Evolutionary conservation across 2,113 vertebrate species (phyloP).

Genomic region (Heterochromis multidens): DNA sequence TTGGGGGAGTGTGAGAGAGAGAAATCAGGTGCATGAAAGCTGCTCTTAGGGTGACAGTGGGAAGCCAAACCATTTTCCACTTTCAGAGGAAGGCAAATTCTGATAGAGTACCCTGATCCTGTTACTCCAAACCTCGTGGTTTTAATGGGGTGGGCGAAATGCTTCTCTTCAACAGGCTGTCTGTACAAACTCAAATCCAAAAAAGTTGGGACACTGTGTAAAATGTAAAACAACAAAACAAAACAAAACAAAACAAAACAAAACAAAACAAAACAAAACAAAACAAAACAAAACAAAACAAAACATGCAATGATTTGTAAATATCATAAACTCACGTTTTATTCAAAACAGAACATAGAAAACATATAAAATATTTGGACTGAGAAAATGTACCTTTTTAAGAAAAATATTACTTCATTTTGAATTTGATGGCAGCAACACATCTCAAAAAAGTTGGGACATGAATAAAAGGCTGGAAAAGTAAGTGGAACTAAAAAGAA

Average conservation of each 20-base stretch:
- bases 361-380: too few relatives aligned
- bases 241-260: not conserved
- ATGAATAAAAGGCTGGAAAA: not conserved
- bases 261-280: not conserved
- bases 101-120: not conserved
- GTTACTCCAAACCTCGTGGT: not conserved
- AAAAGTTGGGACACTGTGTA: not conserved
- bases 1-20: not conserved
- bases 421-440: not conserved
- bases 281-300: not conserved
- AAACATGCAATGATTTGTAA: not conserved
- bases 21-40: not conserved
- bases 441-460: not conserved
- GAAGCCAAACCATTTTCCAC: not conserved
- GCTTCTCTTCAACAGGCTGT: not conserved
- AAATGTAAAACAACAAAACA: not conserved
- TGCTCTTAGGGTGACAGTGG: not conserved
- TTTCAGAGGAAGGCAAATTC: not conserved
- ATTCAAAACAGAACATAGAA: not conserved
- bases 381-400: not conserved
- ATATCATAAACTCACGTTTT: not conserved
- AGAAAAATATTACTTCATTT: not conserved
- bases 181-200: not conserved
- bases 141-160: not conserved
- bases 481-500: not conserved